Base-by-base conservation (phyloP, 2,113 vertebrate species). In the Polypterus senegalus region DNA sequence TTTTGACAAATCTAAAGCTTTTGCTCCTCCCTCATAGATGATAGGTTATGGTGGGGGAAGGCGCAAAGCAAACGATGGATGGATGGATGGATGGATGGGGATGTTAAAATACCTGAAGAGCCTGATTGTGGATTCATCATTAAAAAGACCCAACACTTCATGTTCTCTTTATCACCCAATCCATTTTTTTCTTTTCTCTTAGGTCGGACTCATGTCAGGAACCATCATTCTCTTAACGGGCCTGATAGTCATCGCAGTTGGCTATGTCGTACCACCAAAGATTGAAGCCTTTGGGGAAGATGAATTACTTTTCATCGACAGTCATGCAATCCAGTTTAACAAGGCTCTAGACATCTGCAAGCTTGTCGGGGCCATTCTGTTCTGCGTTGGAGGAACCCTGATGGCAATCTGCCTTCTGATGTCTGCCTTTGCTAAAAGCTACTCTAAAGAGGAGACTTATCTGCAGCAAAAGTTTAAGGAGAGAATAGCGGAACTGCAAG, bases 381-480 rank as follows among this genome's bases (percentile, higher is more conserved):
- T 99, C 75, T 97, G 94, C 56, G 71, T 96, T 11, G 96, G 96
- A 46, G 93, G 93, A 8, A 88, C 81, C 0, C 83, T 89, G 0
- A 81, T 93, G 84, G 91, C 93, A 2, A 85, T 81, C 0, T 94
- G 94, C 61, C 83, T 98, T 62, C 76, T 97, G 59, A 82, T 95
- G 83, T 97, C 91, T 1, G 85, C 88, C 47, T 94, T 95, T 66
- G 88, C 87, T 55, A 93, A 91, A 69, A 79, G 82, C 73, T 90
- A 92, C 74, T 90, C 91, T 80, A 94, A 92, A 83, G 91, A 97
- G 77, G 93, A 97, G 70, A 80, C 86, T 59, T 86, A 85, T 68
- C 87, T 97, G 51, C 94, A 96, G 70, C 92, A 91, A 63, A 95
- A 86, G 81, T 97, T 97, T 75, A 93, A 93, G 71, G 92, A 97